These are phyloP conservation scores for Lates calcarifer DNA, from an alignment of 2,113 vertebrate species.

Conservation along the genomic window DNA sequence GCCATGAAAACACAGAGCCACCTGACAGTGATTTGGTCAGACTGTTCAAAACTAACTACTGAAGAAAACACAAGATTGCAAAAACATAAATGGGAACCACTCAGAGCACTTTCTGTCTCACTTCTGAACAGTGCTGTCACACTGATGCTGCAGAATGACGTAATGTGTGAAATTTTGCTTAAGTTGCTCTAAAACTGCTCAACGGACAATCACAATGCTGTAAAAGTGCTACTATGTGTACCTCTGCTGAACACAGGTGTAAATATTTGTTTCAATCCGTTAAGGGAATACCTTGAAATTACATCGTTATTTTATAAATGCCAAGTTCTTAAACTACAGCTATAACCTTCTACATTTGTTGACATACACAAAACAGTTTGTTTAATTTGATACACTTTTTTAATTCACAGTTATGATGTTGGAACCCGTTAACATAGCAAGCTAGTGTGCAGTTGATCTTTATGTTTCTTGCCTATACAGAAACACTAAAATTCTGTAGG, in stretches of 20 bases:
- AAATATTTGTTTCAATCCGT: constrained; percentile 11
- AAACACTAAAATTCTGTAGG: not conserved
- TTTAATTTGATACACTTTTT: constrained; percentile 1
- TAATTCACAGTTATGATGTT: not conserved
- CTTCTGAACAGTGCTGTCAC: constrained; percentile 22
- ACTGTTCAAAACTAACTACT: constrained; percentile 27
- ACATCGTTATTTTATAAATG: constrained; percentile 5
- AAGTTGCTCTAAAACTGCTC: constrained; percentile 32
- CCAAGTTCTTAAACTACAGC: not conserved
- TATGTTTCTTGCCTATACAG: not conserved
- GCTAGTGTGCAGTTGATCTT: not conserved
- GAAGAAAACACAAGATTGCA: not conserved
- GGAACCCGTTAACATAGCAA: not conserved
- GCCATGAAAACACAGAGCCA: constrained; percentile 26
- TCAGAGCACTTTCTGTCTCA: constrained; percentile 63
- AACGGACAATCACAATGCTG: constrained; percentile 39
- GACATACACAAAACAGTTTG: not conserved
- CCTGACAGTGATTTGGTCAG: not conserved
- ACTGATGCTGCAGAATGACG: constrained; percentile 16
- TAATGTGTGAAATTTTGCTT: constrained; percentile 14
- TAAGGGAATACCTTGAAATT: not conserved
- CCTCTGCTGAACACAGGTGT: constrained; percentile 14
- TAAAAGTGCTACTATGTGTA: constrained; percentile 6
- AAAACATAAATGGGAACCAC: constrained; percentile 43
- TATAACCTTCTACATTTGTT: not conserved